These are phyloP conservation scores for Taxidea taxus DNA, from an alignment of 2,113 vertebrate species.

Conservation along the genomic window DNA sequence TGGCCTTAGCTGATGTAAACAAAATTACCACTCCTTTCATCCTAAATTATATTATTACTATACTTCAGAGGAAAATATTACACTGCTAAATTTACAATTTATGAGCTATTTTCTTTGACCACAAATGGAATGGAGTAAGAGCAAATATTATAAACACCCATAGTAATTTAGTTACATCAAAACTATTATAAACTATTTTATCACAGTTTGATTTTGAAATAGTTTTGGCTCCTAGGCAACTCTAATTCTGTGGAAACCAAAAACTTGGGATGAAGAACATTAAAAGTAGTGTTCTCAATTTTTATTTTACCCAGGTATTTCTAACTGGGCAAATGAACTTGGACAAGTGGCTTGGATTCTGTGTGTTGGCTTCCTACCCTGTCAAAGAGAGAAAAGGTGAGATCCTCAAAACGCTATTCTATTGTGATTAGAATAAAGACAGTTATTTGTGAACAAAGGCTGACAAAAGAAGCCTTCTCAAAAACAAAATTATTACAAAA, in stretches of 20 bases:
- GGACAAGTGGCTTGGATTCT: background rate
- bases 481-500: background rate
- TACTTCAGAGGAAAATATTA: background rate
- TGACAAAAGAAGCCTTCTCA: background rate
- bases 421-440: background rate
- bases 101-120: background rate
- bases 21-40: background rate
- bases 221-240: background rate
- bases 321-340: background rate
- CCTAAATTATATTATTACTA: background rate
- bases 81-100: background rate
- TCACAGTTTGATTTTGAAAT: background rate
- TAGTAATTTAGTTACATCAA: background rate
- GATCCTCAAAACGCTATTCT: background rate
- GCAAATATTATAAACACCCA: background rate
- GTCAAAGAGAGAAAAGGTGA: background rate
- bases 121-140: background rate
- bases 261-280: background rate
- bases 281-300: background rate
- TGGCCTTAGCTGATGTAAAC: background rate
- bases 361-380: background rate
- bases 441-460: background rate
- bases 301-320: background rate
- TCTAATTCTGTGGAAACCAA: background rate
- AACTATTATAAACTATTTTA: background rate